A percentile compares a stretch with the other conserved stretches of the same genome.
Evolutionary conservation across 1,140 invertebrate species (phyloP).

Genomic region (Andrena cerasifolii): DNA sequence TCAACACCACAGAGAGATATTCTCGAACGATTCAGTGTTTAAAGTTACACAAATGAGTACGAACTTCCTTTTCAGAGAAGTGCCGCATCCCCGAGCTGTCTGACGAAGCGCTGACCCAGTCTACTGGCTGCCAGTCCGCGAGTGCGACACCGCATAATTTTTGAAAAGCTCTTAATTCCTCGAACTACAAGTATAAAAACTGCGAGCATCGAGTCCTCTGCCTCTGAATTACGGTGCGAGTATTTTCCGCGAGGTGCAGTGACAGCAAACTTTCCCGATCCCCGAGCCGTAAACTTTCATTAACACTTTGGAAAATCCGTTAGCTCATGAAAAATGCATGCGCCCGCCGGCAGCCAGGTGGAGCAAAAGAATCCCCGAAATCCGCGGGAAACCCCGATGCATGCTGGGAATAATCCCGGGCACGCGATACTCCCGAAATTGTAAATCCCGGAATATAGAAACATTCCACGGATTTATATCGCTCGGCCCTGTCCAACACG

Average conservation of each 20-base stretch:
- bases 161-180: not conserved
- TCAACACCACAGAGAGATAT: no score
- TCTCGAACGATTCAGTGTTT: no score
- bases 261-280: conserved; percentile 1
- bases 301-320: not conserved
- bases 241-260: not conserved
- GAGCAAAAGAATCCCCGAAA: not conserved
- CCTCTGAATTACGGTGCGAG: no score
- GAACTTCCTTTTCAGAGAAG: no score
- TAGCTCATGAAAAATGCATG: conserved; percentile 10
- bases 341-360: not conserved
- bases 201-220: no score
- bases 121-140: not conserved
- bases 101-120: not conserved
- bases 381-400: no score
- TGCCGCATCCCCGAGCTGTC: no score
- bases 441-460: no score
- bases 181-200: not conserved
- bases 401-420: not conserved
- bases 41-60: no score
- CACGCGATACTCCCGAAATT: no score
- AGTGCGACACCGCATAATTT: not conserved
- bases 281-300: not conserved
- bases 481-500: no score
- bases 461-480: no score